phyloP scores from a whole-genome alignment of 1,140 invertebrate species.

The Choristoneura fumiferana region DNA sequence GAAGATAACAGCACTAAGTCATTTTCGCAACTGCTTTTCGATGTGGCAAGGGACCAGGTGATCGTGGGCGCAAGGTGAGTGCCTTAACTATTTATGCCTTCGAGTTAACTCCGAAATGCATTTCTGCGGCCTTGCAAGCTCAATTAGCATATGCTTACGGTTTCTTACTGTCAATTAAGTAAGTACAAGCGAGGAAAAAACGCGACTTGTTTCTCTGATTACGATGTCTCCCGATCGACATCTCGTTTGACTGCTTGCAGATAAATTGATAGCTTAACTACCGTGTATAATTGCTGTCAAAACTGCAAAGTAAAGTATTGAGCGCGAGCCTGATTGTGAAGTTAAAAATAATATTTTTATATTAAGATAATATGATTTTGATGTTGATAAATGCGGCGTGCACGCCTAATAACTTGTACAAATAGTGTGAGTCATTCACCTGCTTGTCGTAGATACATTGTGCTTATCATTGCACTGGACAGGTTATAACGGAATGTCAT shows the following conservation, averaged over 20 bases:
- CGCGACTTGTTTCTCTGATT: conserved; percentile 2
- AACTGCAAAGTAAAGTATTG: neutral
- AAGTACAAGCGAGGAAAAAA: conserved; percentile 8
- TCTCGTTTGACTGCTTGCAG: neutral
- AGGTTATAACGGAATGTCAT: conserved; percentile 16
- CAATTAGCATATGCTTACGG: conserved; percentile 15
- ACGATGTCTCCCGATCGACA: conserved; percentile 7
- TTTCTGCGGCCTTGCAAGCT: conserved; percentile 13
- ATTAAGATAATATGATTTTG: conserved; percentile 45
- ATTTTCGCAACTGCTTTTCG: conserved; percentile 89
- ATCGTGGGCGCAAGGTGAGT: conserved; percentile 88
- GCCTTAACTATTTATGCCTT: conserved; percentile 29
- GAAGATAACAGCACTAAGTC: conserved; percentile 83
- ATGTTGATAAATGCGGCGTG: conserved; percentile 39
- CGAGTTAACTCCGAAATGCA: conserved; percentile 19
- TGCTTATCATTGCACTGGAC: conserved; percentile 14
- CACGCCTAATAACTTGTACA: conserved; percentile 33
- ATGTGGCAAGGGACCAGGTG: conserved; percentile 89
- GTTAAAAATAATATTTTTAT: conserved; percentile 16
- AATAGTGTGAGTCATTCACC: conserved; percentile 50
- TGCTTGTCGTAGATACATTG: conserved; percentile 30
- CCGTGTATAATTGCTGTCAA: conserved; percentile 9
- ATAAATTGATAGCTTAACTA: conserved; percentile 2
- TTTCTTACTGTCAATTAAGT: conserved; percentile 7
- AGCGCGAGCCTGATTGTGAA: neutral